These are phyloP conservation scores for Sphaeramia orbicularis DNA, from an alignment of 2,797 vertebrate genomes.

Conservation along the genomic window DNA sequence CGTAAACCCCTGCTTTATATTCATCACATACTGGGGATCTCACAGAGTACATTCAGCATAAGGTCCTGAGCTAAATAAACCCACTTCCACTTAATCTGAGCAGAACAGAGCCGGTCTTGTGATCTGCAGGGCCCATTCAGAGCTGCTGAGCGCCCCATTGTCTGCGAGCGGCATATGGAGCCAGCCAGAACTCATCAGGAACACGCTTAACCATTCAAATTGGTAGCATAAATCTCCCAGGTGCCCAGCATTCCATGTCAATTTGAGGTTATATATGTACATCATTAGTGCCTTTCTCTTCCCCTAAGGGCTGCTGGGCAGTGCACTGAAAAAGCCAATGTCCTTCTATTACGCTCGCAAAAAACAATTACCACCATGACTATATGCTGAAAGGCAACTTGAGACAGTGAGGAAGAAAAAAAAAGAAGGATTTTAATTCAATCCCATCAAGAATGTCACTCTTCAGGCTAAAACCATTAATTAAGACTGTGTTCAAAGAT, in stretches of 20 bases:
- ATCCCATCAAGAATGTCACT: constrained; percentile 65
- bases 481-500: constrained; percentile 70
- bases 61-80: constrained; percentile 25
- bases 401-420: constrained; percentile 36
- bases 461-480: constrained; percentile 69
- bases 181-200: constrained; percentile 73
- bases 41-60: constrained; percentile 17
- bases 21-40: not conserved
- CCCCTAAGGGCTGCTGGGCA: constrained; percentile 63
- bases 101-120: constrained; percentile 45
- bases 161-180: constrained; percentile 68
- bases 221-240: constrained; percentile 78
- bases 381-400: constrained; percentile 71
- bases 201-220: constrained; percentile 77
- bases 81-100: constrained; percentile 51
- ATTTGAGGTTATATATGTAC: constrained; percentile 81
- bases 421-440: constrained; percentile 58
- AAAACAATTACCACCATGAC: constrained; percentile 77
- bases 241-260: constrained; percentile 72
- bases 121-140: constrained; percentile 66
- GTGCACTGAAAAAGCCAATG: constrained; percentile 62
- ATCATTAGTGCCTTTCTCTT: constrained; percentile 76
- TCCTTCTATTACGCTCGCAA: constrained; percentile 64
- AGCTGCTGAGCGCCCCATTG: constrained; percentile 73
- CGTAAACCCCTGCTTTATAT: constrained; percentile 6